Evolutionary conservation across 2,888 invertebrate genomes (phyloP), one percentile per base, ranked within the genome.

Genomic region (Pilophorus perplexus): DNA sequence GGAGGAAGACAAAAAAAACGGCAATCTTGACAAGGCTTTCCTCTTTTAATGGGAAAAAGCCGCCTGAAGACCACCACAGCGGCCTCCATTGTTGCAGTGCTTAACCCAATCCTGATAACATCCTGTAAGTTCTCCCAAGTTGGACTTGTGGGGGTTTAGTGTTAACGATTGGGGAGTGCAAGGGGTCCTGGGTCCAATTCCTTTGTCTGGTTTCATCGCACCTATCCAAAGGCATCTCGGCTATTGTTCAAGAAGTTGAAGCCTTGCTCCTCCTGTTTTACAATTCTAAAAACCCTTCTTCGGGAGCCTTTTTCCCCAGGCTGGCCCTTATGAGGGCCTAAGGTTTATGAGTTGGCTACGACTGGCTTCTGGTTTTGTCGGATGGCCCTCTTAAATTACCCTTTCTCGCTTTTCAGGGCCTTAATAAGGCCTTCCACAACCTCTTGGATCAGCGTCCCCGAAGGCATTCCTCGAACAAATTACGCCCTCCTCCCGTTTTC

Each of bases 261-360:
- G 37, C n/a, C 54, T 25, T 2, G 18, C 33, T 14, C 2, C 8
- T 10, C 28, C 54, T 37, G 54, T 54, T 54, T 54, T 54, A 54
- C 54, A 54, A 54, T 54, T 54, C 54, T 54, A 54, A 54, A 54
- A 28, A 33, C 54, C 54, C 28, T 37, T 54, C 28, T 54, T 54
- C 54, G n/a, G n/a, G n/a, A n/a, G n/a, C n/a, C n/a, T n/a, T n/a
- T n/a, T 54, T 10, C 54, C 54, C 20, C 27, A 28, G 28, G n/a
- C 44, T n/a, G 8, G 6, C 44, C 18, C 33, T 33, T 37, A 37
- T 54, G 54, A 54, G 54, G 33, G 20, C 33, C 28, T 25, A 16
- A 27, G 27, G 54, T 54, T 54, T 54, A 54, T 54, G 54, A 37
- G 33, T 54, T 54, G 28, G 37, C 28, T 27, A 54, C 3, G n/a